Evolutionary conservation across 2,113 vertebrate genomes (phyloP).

Genomic region (Marcusenius ussheri): DNA sequence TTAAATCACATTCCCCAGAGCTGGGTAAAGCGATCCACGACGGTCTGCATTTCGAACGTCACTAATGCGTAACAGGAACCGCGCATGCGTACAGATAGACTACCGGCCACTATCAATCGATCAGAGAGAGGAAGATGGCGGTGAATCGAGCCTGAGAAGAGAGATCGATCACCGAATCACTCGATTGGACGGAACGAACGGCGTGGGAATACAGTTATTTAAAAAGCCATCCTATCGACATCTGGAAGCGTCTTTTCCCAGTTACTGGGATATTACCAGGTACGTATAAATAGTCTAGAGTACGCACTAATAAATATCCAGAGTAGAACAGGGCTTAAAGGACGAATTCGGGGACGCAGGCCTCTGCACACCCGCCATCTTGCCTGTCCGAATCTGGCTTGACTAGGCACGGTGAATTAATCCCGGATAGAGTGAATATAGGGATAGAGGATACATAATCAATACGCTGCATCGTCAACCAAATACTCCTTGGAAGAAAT

Average conservation of each 20-base stretch:
- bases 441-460: constrained; percentile 61
- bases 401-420: constrained; percentile 65
- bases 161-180: constrained; percentile 68
- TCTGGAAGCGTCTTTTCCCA: background rate
- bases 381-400: constrained; percentile 37
- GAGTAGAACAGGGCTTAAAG: constrained; percentile 24
- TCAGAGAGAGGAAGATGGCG: constrained; percentile 71
- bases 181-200: constrained; percentile 54
- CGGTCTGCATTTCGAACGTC: constrained; percentile 1
- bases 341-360: constrained; percentile 31
- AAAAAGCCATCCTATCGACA: background rate
- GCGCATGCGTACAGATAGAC: constrained; percentile 28
- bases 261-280: constrained; percentile 21
- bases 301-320: constrained; percentile 21
- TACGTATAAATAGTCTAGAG: constrained; percentile 18
- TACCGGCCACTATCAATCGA: constrained; percentile 70
- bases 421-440: constrained; percentile 62
- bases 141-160: constrained; percentile 38
- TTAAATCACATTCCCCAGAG: background rate
- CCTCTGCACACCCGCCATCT: constrained; percentile 52
- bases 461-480: constrained; percentile 58
- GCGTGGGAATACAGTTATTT: constrained; percentile 23
- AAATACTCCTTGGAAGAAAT: constrained; percentile 1
- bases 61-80: background rate
- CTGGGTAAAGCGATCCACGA: constrained; percentile 10